Percentiles rank a stretch among this genome's conserved stretches.
Conservation (phyloP, 2,888 invertebrate genomes). For the Aphodius granarius region DNA sequence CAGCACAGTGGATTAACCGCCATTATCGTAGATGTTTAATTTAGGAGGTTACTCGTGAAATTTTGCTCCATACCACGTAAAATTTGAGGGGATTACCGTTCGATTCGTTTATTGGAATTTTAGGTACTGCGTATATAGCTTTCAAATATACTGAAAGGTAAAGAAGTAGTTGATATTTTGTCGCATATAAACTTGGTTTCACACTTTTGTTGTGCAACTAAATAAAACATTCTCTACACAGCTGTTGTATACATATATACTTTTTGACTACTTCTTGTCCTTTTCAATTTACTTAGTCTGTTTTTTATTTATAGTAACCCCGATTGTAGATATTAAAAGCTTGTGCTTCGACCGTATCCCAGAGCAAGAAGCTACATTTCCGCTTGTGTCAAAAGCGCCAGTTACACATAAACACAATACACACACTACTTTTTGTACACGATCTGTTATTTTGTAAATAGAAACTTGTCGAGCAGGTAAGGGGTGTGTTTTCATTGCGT, state of each 20-base stretch:
- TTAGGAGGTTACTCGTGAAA: not conserved
- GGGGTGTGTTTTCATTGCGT: slow-evolving; percentile 45
- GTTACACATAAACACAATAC: slow-evolving; percentile 4
- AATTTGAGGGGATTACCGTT: not conserved
- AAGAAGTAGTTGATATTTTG: no score
- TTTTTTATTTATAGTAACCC: not conserved
- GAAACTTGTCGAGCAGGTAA: slow-evolving; percentile 37
- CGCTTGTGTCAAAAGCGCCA: slow-evolving; percentile 6
- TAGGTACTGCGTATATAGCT: not conserved
- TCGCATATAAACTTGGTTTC: no score
- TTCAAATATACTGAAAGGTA: no score
- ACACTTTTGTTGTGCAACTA: no score
- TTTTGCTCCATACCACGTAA: not conserved
- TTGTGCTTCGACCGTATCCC: not conserved
- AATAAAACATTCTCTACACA: no score
- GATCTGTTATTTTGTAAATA: not conserved
- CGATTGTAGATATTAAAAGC: slow-evolving; percentile 6
- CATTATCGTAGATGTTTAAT: not conserved
- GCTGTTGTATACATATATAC: no score
- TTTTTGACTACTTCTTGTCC: no score
- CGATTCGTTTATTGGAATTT: not conserved
- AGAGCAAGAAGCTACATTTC: slow-evolving; percentile 5
- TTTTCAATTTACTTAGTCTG: no score
- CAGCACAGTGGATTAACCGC: not conserved
- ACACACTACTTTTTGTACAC: slow-evolving; percentile 1